Base-by-base conservation (phyloP, 2,113 vertebrate genomes). In the Poecilia latipinna region DNA sequence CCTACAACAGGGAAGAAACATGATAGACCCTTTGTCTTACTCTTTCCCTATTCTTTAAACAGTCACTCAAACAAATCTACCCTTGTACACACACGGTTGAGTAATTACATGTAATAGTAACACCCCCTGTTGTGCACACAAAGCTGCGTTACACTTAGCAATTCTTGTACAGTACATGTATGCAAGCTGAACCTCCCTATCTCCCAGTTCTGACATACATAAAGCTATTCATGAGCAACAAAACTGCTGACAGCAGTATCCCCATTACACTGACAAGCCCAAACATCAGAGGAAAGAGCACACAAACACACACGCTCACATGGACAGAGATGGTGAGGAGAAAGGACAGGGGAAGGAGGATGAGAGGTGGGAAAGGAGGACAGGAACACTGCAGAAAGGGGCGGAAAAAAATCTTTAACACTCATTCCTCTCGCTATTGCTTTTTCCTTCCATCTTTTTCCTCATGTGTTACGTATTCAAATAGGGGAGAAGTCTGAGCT, bases 191-290 rank as follows among this genome's bases (percentile, higher is more conserved):
- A 86, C 77, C 80, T 91, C 77, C 68, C 79, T 64, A 72, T 87
- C 74, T 32, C 63, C 67, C 63, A 82, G 75, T 77, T 65, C 63
- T 88, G 81, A 72, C 75, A 79, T 82, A 74, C 29, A 65, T 80
- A 75, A 74, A 91, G 86, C 86, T 82, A 89, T 85, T 88, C 86
- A 86, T 85, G 86, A 90, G 82, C 78, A 82, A 82, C 82, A 80
- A 87, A 57, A 73, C 90, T 78, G 65, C 86, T 92, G 88, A 92
- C 88, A 92, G 84, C 84, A 82, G 79, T 90, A 88, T 85, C 86
- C 90, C 91, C 89, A 92, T 93, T 92, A 90, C 90, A 90, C 84
- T 92, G 91, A 93, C 90, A 93, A 90, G 90, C 86, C 89, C 78
- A 88, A 90, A 91, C 87, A 90, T 91, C 88, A 90, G 85, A 89